Conservation (phyloP, 2,888 invertebrate species). For the Agrotis puta region DNA sequence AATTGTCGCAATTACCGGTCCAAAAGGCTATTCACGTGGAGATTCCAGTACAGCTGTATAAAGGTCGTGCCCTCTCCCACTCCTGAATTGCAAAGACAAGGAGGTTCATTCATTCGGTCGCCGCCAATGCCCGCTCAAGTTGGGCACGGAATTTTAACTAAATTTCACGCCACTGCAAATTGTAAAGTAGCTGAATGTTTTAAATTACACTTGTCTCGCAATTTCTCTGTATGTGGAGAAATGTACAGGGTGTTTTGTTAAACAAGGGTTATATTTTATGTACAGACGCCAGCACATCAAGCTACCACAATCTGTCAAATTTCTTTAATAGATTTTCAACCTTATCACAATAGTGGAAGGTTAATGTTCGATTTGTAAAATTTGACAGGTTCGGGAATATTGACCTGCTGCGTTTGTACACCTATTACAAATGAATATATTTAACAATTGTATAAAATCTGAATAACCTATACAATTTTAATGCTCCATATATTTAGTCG, state of each 20-base stretch:
- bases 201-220: slow-evolving; percentile 59
- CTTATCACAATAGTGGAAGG: no score
- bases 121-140: slow-evolving; percentile 70
- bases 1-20: neutral
- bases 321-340: no score
- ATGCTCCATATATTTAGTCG: neutral
- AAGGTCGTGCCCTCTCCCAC: slow-evolving; percentile 22
- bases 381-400: no score
- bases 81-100: slow-evolving; percentile 70
- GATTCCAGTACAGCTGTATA: slow-evolving; percentile 9
- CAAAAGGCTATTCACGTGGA: slow-evolving; percentile 2
- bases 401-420: no score
- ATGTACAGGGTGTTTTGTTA: neutral
- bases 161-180: slow-evolving; percentile 70
- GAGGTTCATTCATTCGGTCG: slow-evolving; percentile 78
- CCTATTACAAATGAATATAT: no score
- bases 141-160: slow-evolving; percentile 75
- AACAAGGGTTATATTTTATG: neutral
- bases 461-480: no score
- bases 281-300: no score
- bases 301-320: no score
- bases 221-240: slow-evolving; percentile 33
- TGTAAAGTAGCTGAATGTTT: slow-evolving; percentile 64
- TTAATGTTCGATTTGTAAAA: no score
- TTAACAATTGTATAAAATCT: no score